These are phyloP conservation scores for Bruchidius siliquastri DNA, from an alignment of 2,888 invertebrate species.

Conservation along the genomic window DNA sequence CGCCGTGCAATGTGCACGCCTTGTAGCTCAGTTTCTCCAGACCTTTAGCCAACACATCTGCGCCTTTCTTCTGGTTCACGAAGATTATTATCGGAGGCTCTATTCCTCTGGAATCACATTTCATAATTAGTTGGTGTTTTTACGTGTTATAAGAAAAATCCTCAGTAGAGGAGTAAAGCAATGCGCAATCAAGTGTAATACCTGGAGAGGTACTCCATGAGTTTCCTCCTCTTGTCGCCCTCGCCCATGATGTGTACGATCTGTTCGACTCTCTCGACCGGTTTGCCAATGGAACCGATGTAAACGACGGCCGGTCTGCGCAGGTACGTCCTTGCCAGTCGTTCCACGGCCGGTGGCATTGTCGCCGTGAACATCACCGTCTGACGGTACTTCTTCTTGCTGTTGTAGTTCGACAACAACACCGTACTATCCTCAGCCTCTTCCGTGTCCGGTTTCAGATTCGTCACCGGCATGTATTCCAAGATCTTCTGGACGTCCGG, in stretches of 20 bases:
- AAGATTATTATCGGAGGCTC: conserved; percentile 99
- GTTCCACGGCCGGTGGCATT: conserved; percentile 97
- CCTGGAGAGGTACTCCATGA: conserved; percentile 80
- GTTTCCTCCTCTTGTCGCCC: conserved; percentile 92
- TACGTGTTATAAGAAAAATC: too few relatives aligned
- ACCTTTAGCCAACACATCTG: conserved; percentile 94
- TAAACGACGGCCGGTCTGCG: conserved; percentile 93
- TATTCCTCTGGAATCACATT: conserved; percentile 58
- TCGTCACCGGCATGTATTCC: conserved; percentile 96
- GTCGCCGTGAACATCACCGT: conserved; percentile 99
- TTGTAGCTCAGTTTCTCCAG: conserved; percentile 95
- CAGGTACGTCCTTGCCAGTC: conserved; percentile 90
- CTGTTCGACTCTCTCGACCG: conserved; percentile 96
- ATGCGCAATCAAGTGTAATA: background rate
- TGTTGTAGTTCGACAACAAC: conserved; percentile 87
- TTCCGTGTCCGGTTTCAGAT: conserved; percentile 96
- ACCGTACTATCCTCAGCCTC: conserved; percentile 84
- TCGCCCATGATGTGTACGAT: conserved; percentile 94
- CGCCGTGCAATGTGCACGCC: conserved; percentile 96
- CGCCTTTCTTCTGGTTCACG: conserved; percentile 97
- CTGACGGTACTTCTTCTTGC: conserved; percentile 96
- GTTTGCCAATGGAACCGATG: conserved; percentile 92
- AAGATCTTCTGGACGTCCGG: conserved; percentile 96
- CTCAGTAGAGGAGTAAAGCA: too few relatives aligned
- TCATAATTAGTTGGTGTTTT: too few relatives aligned